These are phyloP conservation scores for Chondrosia reniformis DNA, from an alignment of 37 sponge, comb jelly and placozoan species.

Conservation along the genomic window DNA sequence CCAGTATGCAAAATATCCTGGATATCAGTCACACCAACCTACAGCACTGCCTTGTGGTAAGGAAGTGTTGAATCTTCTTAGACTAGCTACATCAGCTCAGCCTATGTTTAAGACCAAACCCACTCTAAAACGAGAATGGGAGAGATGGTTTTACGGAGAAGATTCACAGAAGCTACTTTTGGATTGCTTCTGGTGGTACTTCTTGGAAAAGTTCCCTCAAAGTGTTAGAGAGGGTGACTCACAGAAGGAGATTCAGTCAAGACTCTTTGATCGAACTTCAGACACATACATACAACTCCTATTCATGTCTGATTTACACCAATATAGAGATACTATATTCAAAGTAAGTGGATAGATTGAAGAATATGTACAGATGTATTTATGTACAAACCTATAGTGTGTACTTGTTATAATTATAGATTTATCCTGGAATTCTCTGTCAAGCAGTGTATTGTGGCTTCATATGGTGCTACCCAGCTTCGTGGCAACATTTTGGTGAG, in stretches of 20 bases:
- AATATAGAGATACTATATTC: slow-evolving; percentile 40
- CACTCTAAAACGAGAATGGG: slow-evolving; percentile 37
- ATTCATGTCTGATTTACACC: neutral
- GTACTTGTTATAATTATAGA: slow-evolving; percentile 29
- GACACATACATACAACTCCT: slow-evolving; percentile 63
- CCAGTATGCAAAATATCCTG: slow-evolving; percentile 80
- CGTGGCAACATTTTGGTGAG: slow-evolving; percentile 84
- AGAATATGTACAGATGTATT: neutral
- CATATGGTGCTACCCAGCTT: slow-evolving; percentile 73
- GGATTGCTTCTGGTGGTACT: slow-evolving; percentile 87
- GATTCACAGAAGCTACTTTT: slow-evolving; percentile 47
- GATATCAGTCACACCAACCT: slow-evolving; percentile 32
- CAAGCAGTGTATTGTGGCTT: slow-evolving; percentile 79
- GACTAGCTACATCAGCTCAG: slow-evolving; percentile 69
- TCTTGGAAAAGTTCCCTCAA: slow-evolving; percentile 73
- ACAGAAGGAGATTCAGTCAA: slow-evolving; percentile 39
- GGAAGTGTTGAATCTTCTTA: slow-evolving; percentile 37
- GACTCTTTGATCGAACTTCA: slow-evolving; percentile 64
- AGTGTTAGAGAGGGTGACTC: slow-evolving; percentile 10
- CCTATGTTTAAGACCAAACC: slow-evolving; percentile 35
- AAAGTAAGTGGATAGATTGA: slow-evolving; percentile 16
- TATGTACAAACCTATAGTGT: neutral
- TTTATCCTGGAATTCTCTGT: slow-evolving; percentile 59
- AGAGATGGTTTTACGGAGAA: slow-evolving; percentile 29
- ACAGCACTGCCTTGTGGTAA: slow-evolving; percentile 83